phyloP scores from a whole-genome alignment of 1,140 invertebrate genomes.

The Lepidotrigona ventralis region DNA sequence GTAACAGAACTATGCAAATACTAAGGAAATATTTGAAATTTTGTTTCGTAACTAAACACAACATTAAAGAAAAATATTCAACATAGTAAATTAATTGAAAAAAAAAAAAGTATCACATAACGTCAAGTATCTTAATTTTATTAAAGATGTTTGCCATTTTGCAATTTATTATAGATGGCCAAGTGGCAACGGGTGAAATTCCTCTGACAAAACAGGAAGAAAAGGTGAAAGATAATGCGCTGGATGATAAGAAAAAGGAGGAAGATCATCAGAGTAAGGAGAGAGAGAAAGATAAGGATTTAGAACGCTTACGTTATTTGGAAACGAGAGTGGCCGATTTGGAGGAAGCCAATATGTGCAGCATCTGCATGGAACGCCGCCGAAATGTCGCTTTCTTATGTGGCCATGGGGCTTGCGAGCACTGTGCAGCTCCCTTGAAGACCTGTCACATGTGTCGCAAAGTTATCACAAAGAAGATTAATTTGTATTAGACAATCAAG shows the following conservation, averaged over 20 bases:
- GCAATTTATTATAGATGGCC: conserved; percentile 32
- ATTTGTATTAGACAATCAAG: conserved; percentile 83
- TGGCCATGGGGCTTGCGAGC: conserved; percentile 92
- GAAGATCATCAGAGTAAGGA: conserved; percentile 78
- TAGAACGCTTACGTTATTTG: conserved; percentile 86
- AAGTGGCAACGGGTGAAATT: conserved; percentile 48
- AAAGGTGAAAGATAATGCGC: conserved; percentile 50
- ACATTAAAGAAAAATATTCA: too few relatives aligned
- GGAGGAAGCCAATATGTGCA: conserved; percentile 90
- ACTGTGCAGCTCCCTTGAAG: conserved; percentile 89
- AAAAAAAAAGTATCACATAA: too few relatives aligned
- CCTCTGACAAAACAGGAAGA: conserved; percentile 50
- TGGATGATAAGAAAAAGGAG: conserved; percentile 60
- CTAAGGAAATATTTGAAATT: too few relatives aligned
- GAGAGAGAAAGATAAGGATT: conserved; percentile 77
- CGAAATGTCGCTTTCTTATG: conserved; percentile 93
- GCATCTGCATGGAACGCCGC: conserved; percentile 89
- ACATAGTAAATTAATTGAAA: too few relatives aligned
- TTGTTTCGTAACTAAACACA: too few relatives aligned
- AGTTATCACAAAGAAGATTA: conserved; percentile 93
- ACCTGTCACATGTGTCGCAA: conserved; percentile 96
- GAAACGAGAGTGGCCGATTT: conserved; percentile 93
- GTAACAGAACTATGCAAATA: too few relatives aligned
- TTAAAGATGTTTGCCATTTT: neutral
- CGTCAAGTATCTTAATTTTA: neutral